Evolutionary conservation across 2,888 invertebrate species (phyloP).

Genomic region (Parapristionchus giblindavisi): DNA sequence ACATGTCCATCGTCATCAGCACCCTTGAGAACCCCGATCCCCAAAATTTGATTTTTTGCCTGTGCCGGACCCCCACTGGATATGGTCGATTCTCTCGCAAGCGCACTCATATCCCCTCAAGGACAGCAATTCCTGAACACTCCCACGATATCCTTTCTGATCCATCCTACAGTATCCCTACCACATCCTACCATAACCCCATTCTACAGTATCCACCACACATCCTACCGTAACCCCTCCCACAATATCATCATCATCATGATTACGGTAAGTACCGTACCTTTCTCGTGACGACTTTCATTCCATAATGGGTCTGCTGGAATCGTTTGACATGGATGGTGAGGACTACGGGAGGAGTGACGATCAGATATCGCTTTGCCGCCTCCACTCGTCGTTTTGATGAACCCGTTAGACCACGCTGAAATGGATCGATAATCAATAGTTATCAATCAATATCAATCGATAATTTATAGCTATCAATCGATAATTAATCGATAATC

Average conservation of each 20-base stretch:
- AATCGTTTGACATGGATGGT: constrained; percentile 95
- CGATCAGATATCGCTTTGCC: constrained; percentile 76
- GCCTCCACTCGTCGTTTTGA: constrained; percentile 53
- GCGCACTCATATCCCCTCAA: no score
- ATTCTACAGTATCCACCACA: neutral
- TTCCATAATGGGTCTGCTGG: constrained; percentile 76
- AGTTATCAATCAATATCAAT: no score
- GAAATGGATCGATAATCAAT: no score
- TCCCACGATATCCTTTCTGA: no score
- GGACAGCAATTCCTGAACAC: no score
- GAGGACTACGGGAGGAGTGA: constrained; percentile 88
- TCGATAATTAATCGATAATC: neutral
- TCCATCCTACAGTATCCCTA: no score
- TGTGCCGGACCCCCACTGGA: no score
- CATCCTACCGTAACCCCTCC: neutral
- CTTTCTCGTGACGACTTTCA: constrained; percentile 11
- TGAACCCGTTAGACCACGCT: constrained; percentile 39
- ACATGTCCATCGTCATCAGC: no score
- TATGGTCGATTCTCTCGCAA: no score
- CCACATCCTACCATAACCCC: neutral
- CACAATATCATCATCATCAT: no score
- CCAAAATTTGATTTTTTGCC: no score
- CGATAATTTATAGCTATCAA: neutral
- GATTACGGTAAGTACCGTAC: constrained; percentile 4
- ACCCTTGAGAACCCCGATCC: no score